These are phyloP conservation scores for Tapirus indicus DNA, from an alignment of 2,797 vertebrate genomes.

Conservation along the genomic window DNA sequence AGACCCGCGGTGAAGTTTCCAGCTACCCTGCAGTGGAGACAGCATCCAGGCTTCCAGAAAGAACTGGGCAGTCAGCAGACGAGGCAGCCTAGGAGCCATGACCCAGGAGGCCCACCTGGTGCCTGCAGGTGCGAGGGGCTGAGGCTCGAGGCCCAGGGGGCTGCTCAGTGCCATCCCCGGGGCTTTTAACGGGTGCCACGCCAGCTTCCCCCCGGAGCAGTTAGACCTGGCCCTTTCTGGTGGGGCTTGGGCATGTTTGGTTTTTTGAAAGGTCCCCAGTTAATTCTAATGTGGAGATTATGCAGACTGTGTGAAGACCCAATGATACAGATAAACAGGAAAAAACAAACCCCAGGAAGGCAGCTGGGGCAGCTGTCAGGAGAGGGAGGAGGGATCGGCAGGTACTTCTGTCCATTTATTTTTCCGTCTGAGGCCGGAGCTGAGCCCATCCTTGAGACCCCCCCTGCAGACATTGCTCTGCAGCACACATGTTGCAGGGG, in stretches of 20 bases:
- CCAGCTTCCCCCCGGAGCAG: accelerated
- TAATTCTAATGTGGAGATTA: no score
- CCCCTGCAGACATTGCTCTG: background rate
- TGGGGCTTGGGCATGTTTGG: background rate
- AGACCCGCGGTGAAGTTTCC: background rate
- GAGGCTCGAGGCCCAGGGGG: accelerated
- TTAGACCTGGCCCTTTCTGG: no score
- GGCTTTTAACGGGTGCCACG: accelerated
- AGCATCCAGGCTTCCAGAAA: accelerated
- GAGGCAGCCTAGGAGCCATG: no score
- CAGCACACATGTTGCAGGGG: background rate
- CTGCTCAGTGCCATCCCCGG: accelerated
- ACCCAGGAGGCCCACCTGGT: accelerated
- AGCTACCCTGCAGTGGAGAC: accelerated
- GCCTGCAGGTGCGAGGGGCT: background rate
- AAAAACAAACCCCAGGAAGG: accelerated
- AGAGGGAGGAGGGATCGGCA: no score
- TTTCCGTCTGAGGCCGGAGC: background rate
- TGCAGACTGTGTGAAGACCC: no score
- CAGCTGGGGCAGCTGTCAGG: accelerated
- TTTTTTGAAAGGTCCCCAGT: background rate
- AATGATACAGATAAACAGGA: no score
- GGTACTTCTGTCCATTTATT: accelerated
- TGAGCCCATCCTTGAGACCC: background rate
- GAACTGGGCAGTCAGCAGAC: accelerated